Percentiles rank a stretch among this genome's conserved stretches.
These are phyloP conservation scores for Pithys albifrons DNA, from an alignment of 2,113 vertebrate genomes.

Conservation along the genomic window DNA sequence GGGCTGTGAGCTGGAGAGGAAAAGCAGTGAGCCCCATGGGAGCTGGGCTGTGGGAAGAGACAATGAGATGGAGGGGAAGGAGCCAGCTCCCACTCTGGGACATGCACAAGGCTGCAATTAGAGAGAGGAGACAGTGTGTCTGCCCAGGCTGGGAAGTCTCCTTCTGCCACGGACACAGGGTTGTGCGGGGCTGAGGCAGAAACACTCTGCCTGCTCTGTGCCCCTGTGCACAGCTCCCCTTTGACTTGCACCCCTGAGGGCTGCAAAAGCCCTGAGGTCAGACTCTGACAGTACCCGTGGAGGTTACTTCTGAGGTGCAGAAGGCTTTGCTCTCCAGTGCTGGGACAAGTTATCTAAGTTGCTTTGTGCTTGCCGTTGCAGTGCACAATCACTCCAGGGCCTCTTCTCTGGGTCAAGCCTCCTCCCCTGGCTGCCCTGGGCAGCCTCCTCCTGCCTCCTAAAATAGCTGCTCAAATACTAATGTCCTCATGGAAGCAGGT, in stretches of 20 bases:
- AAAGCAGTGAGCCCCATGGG: neutral
- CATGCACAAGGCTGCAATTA: slow-evolving; percentile 30
- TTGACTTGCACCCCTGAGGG: rapidly evolving
- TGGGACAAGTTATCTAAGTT: rapidly evolving
- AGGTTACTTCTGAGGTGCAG: neutral
- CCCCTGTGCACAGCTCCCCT: neutral
- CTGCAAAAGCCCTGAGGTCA: neutral
- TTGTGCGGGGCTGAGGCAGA: neutral
- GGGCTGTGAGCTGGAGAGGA: neutral
- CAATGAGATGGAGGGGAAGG: slow-evolving; percentile 2
- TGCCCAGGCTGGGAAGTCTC: neutral
- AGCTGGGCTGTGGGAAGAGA: slow-evolving; percentile 22
- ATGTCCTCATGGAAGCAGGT: neutral
- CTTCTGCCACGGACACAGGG: neutral
- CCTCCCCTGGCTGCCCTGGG: neutral
- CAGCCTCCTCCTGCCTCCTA: neutral
- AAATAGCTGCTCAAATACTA: neutral
- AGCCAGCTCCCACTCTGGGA: neutral
- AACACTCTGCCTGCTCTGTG: rapidly evolving
- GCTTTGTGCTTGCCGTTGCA: rapidly evolving
- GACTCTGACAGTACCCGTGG: rapidly evolving
- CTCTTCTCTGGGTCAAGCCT: neutral
- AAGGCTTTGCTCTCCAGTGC: neutral
- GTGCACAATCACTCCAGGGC: rapidly evolving
- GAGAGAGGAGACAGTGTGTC: slow-evolving; percentile 19